Conservation (phyloP, 2,797 vertebrate species). For the Yasuhikotakia modesta region DNA sequence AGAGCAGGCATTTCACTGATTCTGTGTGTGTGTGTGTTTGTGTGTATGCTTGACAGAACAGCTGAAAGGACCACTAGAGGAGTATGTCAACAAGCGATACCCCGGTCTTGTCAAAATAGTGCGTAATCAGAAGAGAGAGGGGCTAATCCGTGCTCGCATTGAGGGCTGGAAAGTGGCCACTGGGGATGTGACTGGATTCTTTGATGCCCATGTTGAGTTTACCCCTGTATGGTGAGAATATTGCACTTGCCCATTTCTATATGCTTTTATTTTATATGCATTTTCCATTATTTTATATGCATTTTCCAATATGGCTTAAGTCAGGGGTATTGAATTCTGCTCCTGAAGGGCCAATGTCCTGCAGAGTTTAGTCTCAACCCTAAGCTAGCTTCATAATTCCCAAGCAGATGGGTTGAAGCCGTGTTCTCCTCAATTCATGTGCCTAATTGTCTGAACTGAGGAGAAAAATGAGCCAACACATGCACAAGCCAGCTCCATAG, state of each 20-base stretch:
- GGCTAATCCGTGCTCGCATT: constrained; percentile 92
- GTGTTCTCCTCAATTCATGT: not conserved
- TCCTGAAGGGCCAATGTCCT: too few relatives aligned
- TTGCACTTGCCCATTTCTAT: not conserved
- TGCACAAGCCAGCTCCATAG: too few relatives aligned
- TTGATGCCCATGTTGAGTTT: constrained; percentile 97
- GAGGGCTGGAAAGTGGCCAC: constrained; percentile 96
- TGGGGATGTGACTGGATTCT: constrained; percentile 91
- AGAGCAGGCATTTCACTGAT: constrained; percentile 18
- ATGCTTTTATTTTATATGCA: not conserved
- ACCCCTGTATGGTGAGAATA: constrained; percentile 87
- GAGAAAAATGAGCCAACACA: not conserved
- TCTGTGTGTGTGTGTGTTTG: constrained; percentile 24
- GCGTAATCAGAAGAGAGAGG: constrained; percentile 92
- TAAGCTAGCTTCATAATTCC: too few relatives aligned
- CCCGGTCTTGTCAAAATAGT: constrained; percentile 95
- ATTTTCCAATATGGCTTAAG: not conserved
- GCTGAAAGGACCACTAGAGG: constrained; percentile 91
- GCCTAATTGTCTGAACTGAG: constrained; percentile 19
- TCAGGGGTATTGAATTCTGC: too few relatives aligned
- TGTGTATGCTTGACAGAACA: constrained; percentile 79
- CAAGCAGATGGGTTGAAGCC: too few relatives aligned
- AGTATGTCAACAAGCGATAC: constrained; percentile 94
- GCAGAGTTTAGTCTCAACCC: too few relatives aligned
- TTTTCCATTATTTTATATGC: not conserved